Conservation (phyloP, 2,113 vertebrate species). For the Mixornis gularis region DNA sequence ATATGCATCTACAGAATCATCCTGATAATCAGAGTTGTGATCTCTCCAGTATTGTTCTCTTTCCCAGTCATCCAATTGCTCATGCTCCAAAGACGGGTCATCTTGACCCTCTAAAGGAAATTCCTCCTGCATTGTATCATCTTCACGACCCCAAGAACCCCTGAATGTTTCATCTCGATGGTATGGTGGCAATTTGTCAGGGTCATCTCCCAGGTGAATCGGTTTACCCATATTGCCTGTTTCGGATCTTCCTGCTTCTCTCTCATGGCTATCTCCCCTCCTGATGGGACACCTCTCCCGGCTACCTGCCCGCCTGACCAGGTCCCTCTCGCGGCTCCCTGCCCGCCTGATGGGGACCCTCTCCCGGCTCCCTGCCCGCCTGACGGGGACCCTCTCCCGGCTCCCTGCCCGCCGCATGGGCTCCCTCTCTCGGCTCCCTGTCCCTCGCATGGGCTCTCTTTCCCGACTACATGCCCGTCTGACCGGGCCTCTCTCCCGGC, state of each 20-base stretch:
- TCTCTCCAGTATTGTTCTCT: constrained; percentile 85
- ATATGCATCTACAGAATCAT: constrained; percentile 76
- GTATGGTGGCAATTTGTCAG: constrained; percentile 68
- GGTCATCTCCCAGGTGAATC: constrained; percentile 36
- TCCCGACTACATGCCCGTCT: constrained; percentile 58
- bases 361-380: constrained; percentile 59
- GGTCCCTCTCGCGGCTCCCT: constrained; percentile 62
- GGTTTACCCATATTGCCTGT: constrained; percentile 45
- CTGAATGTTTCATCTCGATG: constrained; percentile 65
- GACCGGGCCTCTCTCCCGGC: constrained; percentile 55
- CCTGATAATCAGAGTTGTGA: constrained; percentile 76
- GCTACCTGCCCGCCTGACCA: constrained; percentile 45
- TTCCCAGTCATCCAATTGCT: constrained; percentile 72
- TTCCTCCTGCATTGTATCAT: constrained; percentile 74
- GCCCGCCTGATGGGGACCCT: constrained; percentile 20
- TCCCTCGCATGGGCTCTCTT: constrained; percentile 52
- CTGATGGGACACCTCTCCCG: constrained; percentile 65
- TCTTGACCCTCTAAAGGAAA: constrained; percentile 71
- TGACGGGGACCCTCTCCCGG: constrained; percentile 50
- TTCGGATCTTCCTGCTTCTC: constrained; percentile 68
- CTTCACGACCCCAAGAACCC: constrained; percentile 75
- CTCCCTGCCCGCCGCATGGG: constrained; percentile 41
- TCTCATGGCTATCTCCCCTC: constrained; percentile 64
- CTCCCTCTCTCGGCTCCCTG: constrained; percentile 58
- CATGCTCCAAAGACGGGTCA: constrained; percentile 70